A percentile compares a stretch with the other conserved stretches of the same genome.
These are phyloP conservation scores for Muscicapa comitata DNA, from an alignment of 2,797 vertebrate species.

Conservation along the genomic window DNA sequence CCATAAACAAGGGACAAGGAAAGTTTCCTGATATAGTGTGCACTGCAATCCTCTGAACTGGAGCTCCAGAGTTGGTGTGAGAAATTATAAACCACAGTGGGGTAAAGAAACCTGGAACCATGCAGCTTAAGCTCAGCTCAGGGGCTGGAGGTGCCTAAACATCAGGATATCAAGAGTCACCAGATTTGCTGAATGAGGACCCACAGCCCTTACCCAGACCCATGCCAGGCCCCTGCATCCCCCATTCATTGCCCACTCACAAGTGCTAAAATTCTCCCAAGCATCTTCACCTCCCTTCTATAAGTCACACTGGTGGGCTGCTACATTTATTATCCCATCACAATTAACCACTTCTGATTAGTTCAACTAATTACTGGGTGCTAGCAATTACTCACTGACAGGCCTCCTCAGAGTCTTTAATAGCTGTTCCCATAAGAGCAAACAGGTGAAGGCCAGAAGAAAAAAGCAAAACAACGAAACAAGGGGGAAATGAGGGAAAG, in stretches of 20 bases:
- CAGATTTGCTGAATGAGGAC: not conserved
- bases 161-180: not conserved
- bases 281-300: not conserved
- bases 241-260: not conserved
- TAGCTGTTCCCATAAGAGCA: constrained; percentile 45
- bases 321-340: constrained; percentile 40
- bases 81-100: not conserved
- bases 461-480: constrained; percentile 46
- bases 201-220: not conserved
- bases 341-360: constrained; percentile 56
- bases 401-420: constrained; percentile 27
- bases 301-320: not conserved
- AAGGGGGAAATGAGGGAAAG: constrained; percentile 43
- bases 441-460: constrained; percentile 58
- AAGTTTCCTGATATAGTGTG: not conserved
- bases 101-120: not conserved
- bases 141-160: not conserved
- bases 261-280: not conserved
- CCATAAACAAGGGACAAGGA: not conserved
- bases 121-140: not conserved
- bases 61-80: not conserved
- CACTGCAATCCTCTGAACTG: not conserved
- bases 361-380: constrained; percentile 56
- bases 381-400: constrained; percentile 48
- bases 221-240: not conserved